These are phyloP conservation scores for Musca domestica DNA, from an alignment of 1,140 invertebrate genomes.

Conservation along the genomic window DNA sequence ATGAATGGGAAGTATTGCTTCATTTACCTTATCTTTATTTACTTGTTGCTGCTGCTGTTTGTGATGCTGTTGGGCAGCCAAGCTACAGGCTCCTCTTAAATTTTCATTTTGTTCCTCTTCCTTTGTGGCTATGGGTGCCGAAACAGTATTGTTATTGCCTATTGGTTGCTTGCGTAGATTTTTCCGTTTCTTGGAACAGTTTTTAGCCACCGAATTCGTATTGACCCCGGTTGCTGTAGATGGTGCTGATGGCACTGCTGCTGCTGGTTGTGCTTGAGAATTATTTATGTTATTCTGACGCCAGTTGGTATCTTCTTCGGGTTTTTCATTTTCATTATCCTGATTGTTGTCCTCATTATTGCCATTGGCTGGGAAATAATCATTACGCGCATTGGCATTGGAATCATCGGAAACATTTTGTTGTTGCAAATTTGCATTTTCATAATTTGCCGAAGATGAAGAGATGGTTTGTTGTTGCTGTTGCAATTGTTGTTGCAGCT, in stretches of 20 bases:
- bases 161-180: slow-evolving; percentile 35
- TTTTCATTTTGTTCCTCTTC: slow-evolving; percentile 4
- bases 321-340: slow-evolving; percentile 15
- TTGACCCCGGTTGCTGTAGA: slow-evolving; percentile 7
- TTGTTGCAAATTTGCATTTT: neutral
- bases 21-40: neutral
- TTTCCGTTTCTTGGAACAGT: slow-evolving; percentile 31
- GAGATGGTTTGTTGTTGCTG: slow-evolving; percentile 24
- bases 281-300: slow-evolving; percentile 22
- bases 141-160: slow-evolving; percentile 1
- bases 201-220: neutral
- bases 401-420: neutral
- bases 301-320: slow-evolving; percentile 11
- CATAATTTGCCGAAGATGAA: neutral
- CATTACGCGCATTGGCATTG: neutral
- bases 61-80: slow-evolving; percentile 21
- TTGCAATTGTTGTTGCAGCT: slow-evolving; percentile 24
- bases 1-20: no score
- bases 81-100: slow-evolving; percentile 15
- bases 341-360: slow-evolving; percentile 12
- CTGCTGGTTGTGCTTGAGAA: slow-evolving; percentile 27
- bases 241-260: slow-evolving; percentile 7
- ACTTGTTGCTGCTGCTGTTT: slow-evolving; percentile 11
- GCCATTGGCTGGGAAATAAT: neutral
- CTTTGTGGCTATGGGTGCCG: neutral